Evolutionary conservation across 2,797 vertebrate species (phyloP), one percentile per base, ranked within the genome.

Genomic region (Cynodonichthys magdalenae): DNA sequence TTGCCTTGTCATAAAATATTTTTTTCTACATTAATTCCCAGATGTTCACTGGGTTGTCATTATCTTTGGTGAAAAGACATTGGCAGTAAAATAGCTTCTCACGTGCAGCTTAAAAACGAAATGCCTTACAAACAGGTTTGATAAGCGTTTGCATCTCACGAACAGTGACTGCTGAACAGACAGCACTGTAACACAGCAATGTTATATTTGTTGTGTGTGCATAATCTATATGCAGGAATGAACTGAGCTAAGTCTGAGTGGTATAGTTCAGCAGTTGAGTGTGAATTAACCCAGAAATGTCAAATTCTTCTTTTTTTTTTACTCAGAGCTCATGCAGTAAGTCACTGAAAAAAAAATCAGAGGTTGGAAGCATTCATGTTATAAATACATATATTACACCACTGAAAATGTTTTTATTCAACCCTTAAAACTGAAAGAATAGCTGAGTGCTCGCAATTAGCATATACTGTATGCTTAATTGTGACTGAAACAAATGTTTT

Each of bases 251-350:
- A 81, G 55, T 72, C 64, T 74, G 72, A 77, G 66, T 55, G 56
- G 66, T 67, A 49, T 36, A 60, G 48, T 59, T 44, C 49, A 60
- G 36, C 51, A 48, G 47, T 49, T 74, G 63, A 66, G 69, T 68
- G n/a, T 77, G 77, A 83, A 85, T 85, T 80, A 88, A 84, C 84
- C 85, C 74, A 91, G 88, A 92, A 88, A 83, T 67, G 86, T 78
- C 87, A 86, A 53, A 54, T 80, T 66, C 47, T 24, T 61, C 85
- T 87, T 69, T 20, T 39, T 39, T 39, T 39, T 39, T 39, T 4
- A 39, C 24, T 56, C 12, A 50, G 12, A 39, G 52, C 42, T 17
- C 52, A 52, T 49, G 59, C 24, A 11, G 41, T 51, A 53, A 69
- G 68, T 73, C 62, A 69, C 19, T 54, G 71, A 72, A 56, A 41